Evolutionary conservation across 53 echinoderm and acorn worm genomes (phyloP), one percentile per base, ranked within the genome.

Genomic region (Patiria pectinifera): DNA sequence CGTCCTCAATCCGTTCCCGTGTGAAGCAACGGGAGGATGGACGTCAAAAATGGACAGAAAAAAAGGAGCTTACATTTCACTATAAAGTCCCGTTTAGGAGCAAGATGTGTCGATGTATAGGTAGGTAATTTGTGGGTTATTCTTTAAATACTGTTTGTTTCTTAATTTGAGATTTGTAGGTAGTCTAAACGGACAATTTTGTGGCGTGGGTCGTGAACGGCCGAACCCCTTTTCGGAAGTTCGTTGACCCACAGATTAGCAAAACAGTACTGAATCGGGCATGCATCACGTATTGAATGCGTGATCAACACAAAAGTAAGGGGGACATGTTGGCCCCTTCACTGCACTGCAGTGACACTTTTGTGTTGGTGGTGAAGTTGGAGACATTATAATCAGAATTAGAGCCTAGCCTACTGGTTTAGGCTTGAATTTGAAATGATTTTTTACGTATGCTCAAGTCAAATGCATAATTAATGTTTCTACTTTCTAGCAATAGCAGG

Each of bases 41-140:
- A 59, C 77, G 87, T 78, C 87, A 87, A 87, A 58, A 74, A 87
- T 78, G 87, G 87, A 47, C 78, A 22, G 78, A 59, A 78, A 87
- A 87, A 19, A 22, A 18, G 61, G 18, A 59, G 16, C 76, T 45
- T 77, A 59, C 26, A 48, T 87, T 76, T 76, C 87, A 43, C 76
- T 15, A 58, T 87, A 6, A 78, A 78, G 60, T 59, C 59, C 87
- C 78, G 8, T 48, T 24, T 16, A 76, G 18, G 76, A 78, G 49
- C 60, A 61, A 60, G 7, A 15, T 43, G 19, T 87, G 26, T 35
- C 59, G 4, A 11, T 87, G 45, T 58, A 87, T 43, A 87, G 62
- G 87, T 44, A 44, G 46, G 87, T 74, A 74, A 74, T 74, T 74
- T n/a, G 19, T 74, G 24, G 24, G 4, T 21, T 1, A 74, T 66